Base-by-base conservation (phyloP, 2,797 vertebrate species). In the Schizopygopsis malacanthus region DNA sequence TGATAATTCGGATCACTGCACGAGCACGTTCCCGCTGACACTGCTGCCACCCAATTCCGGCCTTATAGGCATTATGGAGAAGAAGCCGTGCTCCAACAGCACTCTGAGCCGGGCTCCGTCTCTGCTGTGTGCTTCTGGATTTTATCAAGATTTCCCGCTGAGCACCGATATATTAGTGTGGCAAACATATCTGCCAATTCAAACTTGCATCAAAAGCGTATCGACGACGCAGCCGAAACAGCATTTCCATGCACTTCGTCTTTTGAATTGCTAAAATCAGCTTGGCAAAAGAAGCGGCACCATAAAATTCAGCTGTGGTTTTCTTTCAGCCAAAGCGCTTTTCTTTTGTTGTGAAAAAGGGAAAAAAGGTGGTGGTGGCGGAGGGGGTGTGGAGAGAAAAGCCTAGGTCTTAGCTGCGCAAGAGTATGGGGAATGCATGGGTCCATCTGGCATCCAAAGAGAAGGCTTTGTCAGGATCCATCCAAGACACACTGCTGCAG, bases 231-330 rank as follows among this genome's bases (percentile, higher is more conserved):
- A 88, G 94, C 93, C 93, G 89, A 93, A 94, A 92, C 93, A 92
- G 93, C 93, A 93, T 94, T 93, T 93, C 93, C 92, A 90, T 92
- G 94, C 93, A 93, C 94, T 85, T 88, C 88, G 88, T 93, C 93
- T 92, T 95, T 94, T 95, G 94, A 95, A 95, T 95, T 94, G 94
- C 90, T 95, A 93, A 95, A 95, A 96, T 95, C 95, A 95, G 95
- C 95, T 95, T 96, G 95, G 95, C 95, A 95, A 94, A 95, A 94
- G 94, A 95, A 93, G 93, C 92, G 91, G 92, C 93, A 93, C 94
- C 95, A 95, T 95, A 93, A 95, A 94, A 96, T 95, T 96, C 95
- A 96, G 95, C 95, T 96, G 95, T 95, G 95, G 94, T 95, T 95
- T 94, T 94, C 94, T 94, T 94, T 94, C 94, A 95, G 95, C 95